These are phyloP conservation scores for Trileptium ribeirensis DNA, from an alignment of 2,888 invertebrate species.

Conservation along the genomic window DNA sequence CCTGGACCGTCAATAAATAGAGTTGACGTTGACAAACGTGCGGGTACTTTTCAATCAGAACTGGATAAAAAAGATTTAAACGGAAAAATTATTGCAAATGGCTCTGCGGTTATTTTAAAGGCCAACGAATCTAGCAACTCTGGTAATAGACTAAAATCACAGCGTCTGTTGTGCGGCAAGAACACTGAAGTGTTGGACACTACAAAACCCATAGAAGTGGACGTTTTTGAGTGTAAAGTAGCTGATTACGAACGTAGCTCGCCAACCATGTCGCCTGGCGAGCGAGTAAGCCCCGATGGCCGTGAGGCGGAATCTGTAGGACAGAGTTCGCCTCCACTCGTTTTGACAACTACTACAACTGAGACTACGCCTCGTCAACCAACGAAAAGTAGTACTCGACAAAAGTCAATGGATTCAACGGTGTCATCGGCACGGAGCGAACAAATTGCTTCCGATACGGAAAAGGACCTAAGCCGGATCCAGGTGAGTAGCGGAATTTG, in stretches of 20 bases:
- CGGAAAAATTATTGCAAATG: no score
- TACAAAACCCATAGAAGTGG: not conserved
- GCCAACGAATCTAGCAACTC: no score
- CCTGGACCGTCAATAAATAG: not conserved
- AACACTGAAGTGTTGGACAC: not conserved
- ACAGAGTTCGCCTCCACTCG: not conserved
- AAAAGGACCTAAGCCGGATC: not conserved
- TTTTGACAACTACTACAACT: no score
- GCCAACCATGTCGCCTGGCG: not conserved
- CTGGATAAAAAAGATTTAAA: no score
- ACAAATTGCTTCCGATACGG: not conserved
- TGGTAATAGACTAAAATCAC: no score
- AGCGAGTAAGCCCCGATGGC: not conserved
- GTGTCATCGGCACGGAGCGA: not conserved
- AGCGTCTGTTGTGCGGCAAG: no score
- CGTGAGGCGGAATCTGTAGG: not conserved
- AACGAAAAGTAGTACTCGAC: not conserved
- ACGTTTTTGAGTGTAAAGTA: not conserved
- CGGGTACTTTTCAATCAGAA: no score
- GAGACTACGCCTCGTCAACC: not conserved
- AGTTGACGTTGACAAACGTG: not conserved
- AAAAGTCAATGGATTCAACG: not conserved
- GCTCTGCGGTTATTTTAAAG: no score
- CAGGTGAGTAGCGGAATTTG: not conserved
- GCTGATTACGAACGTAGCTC: not conserved